phyloP scores from a whole-genome alignment of 2,888 invertebrate species.

The Torymus texanus region DNA sequence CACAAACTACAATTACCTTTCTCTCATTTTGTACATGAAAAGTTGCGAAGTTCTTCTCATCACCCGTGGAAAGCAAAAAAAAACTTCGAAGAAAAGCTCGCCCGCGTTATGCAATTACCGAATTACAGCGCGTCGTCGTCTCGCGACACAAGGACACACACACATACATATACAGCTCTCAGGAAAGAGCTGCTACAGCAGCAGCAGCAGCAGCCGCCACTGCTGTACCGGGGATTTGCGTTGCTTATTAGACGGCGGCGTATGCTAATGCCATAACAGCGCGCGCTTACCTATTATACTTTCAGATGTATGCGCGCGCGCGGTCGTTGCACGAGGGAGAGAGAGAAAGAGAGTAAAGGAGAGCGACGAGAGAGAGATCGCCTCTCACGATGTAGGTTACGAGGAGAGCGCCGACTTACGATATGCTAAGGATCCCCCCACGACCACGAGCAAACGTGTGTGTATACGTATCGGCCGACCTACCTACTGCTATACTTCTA shows the following conservation, averaged over 20 bases:
- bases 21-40: too few species aligned
- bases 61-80: too few species aligned
- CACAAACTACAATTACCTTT: too few species aligned
- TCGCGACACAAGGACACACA: too few species aligned
- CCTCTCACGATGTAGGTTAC: constrained; percentile 60
- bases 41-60: too few species aligned
- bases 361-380: constrained; percentile 53
- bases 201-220: not conserved
- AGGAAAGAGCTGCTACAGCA: too few species aligned
- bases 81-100: too few species aligned
- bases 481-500: not conserved
- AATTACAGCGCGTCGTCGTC: too few species aligned
- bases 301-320: constrained; percentile 62
- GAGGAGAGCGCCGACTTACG: constrained; percentile 55
- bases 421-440: constrained; percentile 32
- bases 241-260: constrained; percentile 69
- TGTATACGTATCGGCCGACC: not conserved
- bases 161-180: not conserved
- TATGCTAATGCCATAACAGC: constrained; percentile 65
- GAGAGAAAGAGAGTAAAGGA: constrained; percentile 18
- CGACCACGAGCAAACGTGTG: too few species aligned
- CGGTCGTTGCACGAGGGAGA: constrained; percentile 53
- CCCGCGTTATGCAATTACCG: too few species aligned
- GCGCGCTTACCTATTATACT: constrained; percentile 63
- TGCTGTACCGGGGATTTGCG: constrained; percentile 62